phyloP scores from a whole-genome alignment of 2,888 invertebrate genomes.

The Apamea sordens region DNA sequence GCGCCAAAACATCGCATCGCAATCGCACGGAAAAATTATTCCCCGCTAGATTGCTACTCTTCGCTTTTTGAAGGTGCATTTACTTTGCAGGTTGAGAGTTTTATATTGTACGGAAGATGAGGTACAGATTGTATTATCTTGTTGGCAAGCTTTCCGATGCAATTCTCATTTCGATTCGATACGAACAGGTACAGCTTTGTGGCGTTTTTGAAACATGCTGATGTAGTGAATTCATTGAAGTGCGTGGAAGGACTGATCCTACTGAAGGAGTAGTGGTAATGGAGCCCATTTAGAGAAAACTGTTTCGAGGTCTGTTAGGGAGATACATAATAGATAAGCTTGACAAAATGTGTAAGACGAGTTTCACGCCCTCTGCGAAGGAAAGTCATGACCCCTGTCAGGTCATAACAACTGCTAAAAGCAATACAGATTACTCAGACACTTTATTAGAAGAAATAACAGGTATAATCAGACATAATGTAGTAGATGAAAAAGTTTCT shows the following conservation, averaged over 20 bases:
- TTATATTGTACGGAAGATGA: slow-evolving; percentile 85
- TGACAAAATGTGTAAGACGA: slow-evolving; percentile 68
- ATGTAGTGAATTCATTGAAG: slow-evolving; percentile 31
- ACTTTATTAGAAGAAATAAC: slow-evolving; percentile 53
- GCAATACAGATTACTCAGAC: slow-evolving; percentile 53
- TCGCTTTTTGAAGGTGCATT: slow-evolving; percentile 86
- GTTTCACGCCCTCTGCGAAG: slow-evolving; percentile 65
- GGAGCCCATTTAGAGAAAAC: slow-evolving; percentile 53
- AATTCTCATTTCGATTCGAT: slow-evolving; percentile 83
- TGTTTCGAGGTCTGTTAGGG: slow-evolving; percentile 58
- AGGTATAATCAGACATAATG: slow-evolving; percentile 54
- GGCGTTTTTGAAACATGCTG: slow-evolving; percentile 37
- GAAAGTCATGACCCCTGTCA: slow-evolving; percentile 67
- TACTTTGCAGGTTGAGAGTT: slow-evolving; percentile 84
- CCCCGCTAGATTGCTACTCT: slow-evolving; percentile 85
- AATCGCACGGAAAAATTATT: slow-evolving; percentile 89
- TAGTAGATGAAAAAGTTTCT: slow-evolving; percentile 47
- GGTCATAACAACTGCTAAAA: slow-evolving; percentile 62
- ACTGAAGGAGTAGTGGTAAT: slow-evolving; percentile 43
- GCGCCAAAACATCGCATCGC: slow-evolving; percentile 89
- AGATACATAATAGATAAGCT: slow-evolving; percentile 69
- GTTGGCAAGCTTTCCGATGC: slow-evolving; percentile 85
- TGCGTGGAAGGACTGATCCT: slow-evolving; percentile 27
- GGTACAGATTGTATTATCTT: slow-evolving; percentile 87
- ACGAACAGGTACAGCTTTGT: slow-evolving; percentile 73